Percentiles rank a stretch among this genome's conserved stretches.
These are phyloP conservation scores for Atlantisia rogersi DNA, from an alignment of 2,113 vertebrate genomes.

Conservation along the genomic window DNA sequence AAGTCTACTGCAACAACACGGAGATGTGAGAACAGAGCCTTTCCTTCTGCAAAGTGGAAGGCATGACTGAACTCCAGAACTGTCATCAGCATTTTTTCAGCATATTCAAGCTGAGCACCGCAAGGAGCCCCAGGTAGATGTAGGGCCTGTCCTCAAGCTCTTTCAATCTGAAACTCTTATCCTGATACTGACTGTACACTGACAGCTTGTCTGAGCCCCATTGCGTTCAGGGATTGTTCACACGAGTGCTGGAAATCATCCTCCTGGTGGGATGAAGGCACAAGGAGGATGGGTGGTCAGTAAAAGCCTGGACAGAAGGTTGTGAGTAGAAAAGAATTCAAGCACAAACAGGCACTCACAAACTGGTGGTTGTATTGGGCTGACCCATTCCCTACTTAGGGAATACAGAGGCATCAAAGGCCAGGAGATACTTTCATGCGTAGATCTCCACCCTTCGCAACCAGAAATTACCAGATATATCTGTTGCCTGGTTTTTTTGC, in stretches of 20 bases:
- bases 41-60: background rate
- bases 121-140: background rate
- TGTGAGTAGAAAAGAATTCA: background rate
- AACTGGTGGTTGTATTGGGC: background rate
- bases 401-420: background rate
- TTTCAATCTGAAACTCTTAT: background rate
- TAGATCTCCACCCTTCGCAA: background rate
- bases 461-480: background rate
- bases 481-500: background rate
- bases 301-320: background rate
- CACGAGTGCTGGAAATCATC: background rate
- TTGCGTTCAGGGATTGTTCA: rapidly evolving
- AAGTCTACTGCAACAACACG: background rate
- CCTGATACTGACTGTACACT: background rate
- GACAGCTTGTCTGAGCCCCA: background rate
- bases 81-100: background rate
- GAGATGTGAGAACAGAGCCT: background rate
- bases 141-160: rapidly evolving
- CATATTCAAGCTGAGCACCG: background rate
- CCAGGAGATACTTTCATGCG: background rate
- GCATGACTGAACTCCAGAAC: background rate
- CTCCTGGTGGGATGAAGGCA: background rate
- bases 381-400: background rate
- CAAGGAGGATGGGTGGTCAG: background rate
- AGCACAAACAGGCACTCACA: background rate